phyloP scores from a whole-genome alignment of 2,888 invertebrate genomes.

The Apocheima hispidaria region DNA sequence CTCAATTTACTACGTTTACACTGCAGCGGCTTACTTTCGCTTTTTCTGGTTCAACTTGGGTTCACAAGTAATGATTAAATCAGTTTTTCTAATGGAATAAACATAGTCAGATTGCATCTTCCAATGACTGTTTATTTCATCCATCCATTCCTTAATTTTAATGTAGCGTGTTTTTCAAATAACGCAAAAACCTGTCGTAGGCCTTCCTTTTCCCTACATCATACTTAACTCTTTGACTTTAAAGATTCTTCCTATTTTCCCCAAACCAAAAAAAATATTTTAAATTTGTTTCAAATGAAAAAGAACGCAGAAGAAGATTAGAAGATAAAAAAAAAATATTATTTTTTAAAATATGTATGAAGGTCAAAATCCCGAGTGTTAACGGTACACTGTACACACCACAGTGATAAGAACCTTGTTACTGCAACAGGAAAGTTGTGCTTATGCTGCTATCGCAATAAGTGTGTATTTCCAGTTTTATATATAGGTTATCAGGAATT shows the following conservation, averaged over 20 bases:
- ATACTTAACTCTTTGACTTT: no score
- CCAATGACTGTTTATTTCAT: background rate
- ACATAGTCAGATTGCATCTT: background rate
- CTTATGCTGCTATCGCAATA: conserved; percentile 71
- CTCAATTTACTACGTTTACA: conserved; percentile 16
- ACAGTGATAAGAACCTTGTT: conserved; percentile 35
- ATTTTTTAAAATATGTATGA: no score
- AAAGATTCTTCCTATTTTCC: no score
- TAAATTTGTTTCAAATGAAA: background rate
- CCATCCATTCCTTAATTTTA: background rate
- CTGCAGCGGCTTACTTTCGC: conserved; percentile 20
- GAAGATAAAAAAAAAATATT: no score
- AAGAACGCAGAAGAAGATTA: no score
- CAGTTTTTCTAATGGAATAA: background rate
- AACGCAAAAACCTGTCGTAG: no score
- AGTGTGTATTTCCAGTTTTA: conserved; percentile 72
- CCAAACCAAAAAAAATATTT: no score
- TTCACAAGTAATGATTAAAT: background rate
- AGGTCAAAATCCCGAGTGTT: conserved; percentile 24
- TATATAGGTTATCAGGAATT: conserved; percentile 84
- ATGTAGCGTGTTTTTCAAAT: no score
- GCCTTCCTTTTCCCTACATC: no score
- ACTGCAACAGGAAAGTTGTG: conserved; percentile 70
- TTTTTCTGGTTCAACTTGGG: conserved; percentile 23
- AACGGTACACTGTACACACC: conserved; percentile 18